A percentile compares a stretch with the other conserved stretches of the same genome.
Conservation (phyloP, 1,140 invertebrate species). For the Bombus huntii region DNA sequence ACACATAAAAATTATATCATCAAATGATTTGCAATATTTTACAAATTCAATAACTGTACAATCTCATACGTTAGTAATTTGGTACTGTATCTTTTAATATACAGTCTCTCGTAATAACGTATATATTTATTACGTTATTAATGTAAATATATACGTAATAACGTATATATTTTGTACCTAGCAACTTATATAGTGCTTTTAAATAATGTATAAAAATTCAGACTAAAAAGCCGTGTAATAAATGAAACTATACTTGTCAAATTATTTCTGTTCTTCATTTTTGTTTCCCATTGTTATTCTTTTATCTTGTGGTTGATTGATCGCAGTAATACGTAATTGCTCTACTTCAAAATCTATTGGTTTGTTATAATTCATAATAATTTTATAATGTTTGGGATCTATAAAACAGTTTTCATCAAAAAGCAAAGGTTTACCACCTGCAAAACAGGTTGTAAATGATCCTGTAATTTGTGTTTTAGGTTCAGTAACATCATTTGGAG, state of each 20-base stretch:
- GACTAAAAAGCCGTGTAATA: conserved; percentile 59
- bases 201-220: conserved; percentile 52
- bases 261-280: conserved; percentile 45
- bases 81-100: conserved; percentile 32
- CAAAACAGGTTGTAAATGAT: conserved; percentile 91
- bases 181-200: conserved; percentile 47
- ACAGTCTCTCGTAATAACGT: conserved; percentile 23
- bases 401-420: conserved; percentile 88
- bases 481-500: conserved; percentile 88
- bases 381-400: conserved; percentile 88
- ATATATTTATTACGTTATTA: conserved; percentile 59
- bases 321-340: background rate
- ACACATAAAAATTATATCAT: background rate
- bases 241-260: conserved; percentile 39
- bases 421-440: conserved; percentile 89
- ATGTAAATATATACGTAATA: background rate
- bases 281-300: conserved; percentile 19
- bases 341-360: conserved; percentile 90
- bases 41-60: background rate
- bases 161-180: conserved; percentile 74
- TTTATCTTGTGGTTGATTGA: background rate
- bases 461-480: conserved; percentile 87
- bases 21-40: conserved; percentile 5
- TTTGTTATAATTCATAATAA: conserved; percentile 95
- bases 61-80: background rate